Evolutionary conservation across 2,888 invertebrate genomes (phyloP), one percentile per base, ranked within the genome.

Genomic region (Protophormia terraenovae): DNA sequence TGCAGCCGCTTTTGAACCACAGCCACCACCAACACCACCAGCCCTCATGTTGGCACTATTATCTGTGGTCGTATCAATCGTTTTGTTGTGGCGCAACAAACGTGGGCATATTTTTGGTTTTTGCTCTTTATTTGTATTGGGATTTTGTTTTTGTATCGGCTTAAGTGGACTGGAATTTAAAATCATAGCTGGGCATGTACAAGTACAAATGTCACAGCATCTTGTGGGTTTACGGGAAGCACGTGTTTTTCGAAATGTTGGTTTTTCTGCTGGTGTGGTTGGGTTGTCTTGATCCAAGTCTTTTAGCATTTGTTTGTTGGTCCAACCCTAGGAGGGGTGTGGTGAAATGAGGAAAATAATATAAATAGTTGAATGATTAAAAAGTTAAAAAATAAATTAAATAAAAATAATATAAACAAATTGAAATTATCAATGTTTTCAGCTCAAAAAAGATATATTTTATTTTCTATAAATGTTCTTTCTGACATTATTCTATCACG

Each of bases 261-360:
- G 89, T 78, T 91, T 92, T 72, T 91, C 91, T 0, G 92, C 91
- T 0, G 92, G 90, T 5, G 92, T 91, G 6, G 88, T 91, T 0
- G 92, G 91, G 82, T 92, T 92, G 80, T 92, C 92, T 79, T 92
- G 91, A 83, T 93, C 93, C 12, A 93, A 83, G 41, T 91, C 91
- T 76, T 92, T 92, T 0, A 93, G 88, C 89, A 92, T 90, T 80
- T 92, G 91, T 77, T 92, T 92, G 77, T 93, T 92, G 0, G 93
- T 93, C 93, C 93, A 93, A 22, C 93, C 93, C 92, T 92, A 50
- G n/a, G n/a, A n/a, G n/a, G n/a, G n/a, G n/a, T n/a, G n/a, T n/a
- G n/a, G n/a, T n/a, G n/a, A n/a, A n/a, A n/a, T n/a, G n/a, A n/a
- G n/a, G n/a, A n/a, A n/a, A n/a, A n/a, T n/a, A n/a, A n/a, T n/a